Evolutionary conservation across 2,888 invertebrate genomes (phyloP).

Genomic region (Pyrrhosoma nymphula): DNA sequence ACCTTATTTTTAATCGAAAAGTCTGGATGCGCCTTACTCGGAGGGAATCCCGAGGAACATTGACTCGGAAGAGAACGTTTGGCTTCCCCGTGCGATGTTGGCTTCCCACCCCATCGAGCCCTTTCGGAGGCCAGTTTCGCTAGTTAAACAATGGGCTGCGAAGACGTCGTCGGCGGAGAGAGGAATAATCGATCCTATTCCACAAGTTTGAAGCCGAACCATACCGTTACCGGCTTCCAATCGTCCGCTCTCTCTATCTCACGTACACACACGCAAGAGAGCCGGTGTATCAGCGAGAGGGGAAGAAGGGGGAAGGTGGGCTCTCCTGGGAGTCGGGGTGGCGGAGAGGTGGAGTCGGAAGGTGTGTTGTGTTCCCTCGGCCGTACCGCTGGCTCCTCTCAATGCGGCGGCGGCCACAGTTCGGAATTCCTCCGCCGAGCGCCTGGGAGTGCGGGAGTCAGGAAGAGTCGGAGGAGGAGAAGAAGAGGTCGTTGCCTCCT

Average conservation of each 20-base stretch:
- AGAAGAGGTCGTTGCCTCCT: constrained; percentile 46
- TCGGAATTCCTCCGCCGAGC: constrained; percentile 34
- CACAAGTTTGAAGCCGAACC: background rate
- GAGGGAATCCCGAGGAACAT: too few relatives aligned
- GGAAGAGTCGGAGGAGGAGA: background rate
- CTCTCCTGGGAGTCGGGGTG: too few relatives aligned
- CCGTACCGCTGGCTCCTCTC: background rate
- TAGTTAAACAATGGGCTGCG: background rate
- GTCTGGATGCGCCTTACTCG: too few relatives aligned
- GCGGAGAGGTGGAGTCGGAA: background rate
- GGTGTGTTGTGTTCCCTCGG: background rate
- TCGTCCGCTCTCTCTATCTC: background rate
- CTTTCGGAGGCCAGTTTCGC: background rate
- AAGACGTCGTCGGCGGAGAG: background rate
- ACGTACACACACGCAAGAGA: background rate
- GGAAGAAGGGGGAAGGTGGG: background rate
- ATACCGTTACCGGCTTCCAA: constrained; percentile 7
- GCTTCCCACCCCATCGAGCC: background rate
- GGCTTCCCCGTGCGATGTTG: background rate
- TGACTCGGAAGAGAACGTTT: background rate
- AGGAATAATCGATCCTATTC: constrained; percentile 29
- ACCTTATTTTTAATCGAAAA: too few relatives aligned
- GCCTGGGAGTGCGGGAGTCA: constrained; percentile 41
- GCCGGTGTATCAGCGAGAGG: background rate
- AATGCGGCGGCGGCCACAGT: background rate